A percentile compares a stretch with the other conserved stretches of the same genome.
Evolutionary conservation across 92 coral and sea anemone species (phyloP).

Genomic region (Hydrozoanthus gracilis): DNA sequence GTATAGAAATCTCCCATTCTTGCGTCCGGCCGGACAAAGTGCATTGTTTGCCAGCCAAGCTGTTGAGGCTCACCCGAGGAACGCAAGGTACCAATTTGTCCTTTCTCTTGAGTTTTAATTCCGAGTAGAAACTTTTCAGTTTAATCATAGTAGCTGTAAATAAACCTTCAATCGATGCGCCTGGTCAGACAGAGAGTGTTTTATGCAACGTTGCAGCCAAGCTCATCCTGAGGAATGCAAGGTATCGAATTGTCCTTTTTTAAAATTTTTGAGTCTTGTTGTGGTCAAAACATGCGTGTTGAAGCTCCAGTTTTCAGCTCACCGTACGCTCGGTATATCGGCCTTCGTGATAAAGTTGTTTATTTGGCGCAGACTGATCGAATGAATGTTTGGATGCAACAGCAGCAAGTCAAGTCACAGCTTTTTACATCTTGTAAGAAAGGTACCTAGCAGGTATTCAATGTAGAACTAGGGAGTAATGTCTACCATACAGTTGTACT

Average conservation of each 20-base stretch:
- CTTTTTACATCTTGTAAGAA: constrained; percentile 54
- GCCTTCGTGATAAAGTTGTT: constrained; percentile 24
- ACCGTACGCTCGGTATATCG: constrained; percentile 34
- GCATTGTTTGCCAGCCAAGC: background rate
- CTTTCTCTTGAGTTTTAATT: constrained; percentile 11
- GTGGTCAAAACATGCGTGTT: constrained; percentile 41
- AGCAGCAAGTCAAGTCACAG: constrained; percentile 45
- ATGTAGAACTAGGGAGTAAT: constrained; percentile 21
- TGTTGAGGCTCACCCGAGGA: constrained; percentile 17
- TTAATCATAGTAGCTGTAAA: too few relatives aligned
- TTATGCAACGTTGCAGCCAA: constrained; percentile 11
- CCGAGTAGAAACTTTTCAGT: too few relatives aligned
- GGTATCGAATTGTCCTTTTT: constrained; percentile 44
- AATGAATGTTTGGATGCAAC: constrained; percentile 41
- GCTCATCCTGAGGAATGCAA: constrained; percentile 42
- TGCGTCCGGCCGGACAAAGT: constrained; percentile 19
- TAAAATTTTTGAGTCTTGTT: constrained; percentile 31
- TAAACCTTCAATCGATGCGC: too few relatives aligned
- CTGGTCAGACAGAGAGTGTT: too few relatives aligned
- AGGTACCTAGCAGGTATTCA: constrained; percentile 76
- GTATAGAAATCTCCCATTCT: constrained; percentile 1
- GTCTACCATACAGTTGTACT: background rate
- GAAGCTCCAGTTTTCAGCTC: constrained; percentile 54
- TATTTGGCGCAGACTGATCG: constrained; percentile 42
- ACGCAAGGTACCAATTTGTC: constrained; percentile 34